phyloP scores from a whole-genome alignment of 2,797 vertebrate species.

The Gallinago stenura region DNA sequence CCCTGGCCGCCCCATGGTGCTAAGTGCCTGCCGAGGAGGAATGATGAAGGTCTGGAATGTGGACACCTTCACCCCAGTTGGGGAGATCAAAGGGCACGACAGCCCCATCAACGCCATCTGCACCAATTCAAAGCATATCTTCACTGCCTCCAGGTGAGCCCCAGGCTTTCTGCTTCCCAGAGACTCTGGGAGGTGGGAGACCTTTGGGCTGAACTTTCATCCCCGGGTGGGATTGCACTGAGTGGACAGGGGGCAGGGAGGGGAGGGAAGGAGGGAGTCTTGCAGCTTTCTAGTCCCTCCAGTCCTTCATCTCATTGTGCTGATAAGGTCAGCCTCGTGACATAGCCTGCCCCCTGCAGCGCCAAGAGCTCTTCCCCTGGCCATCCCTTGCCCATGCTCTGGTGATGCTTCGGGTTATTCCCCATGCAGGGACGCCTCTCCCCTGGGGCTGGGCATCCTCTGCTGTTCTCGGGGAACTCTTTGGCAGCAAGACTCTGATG shows the following conservation, averaged over 20 bases:
- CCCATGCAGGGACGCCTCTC: background rate
- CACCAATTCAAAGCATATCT: constrained; percentile 94
- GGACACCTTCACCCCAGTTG: constrained; percentile 93
- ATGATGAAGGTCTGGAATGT: constrained; percentile 97
- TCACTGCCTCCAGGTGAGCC: constrained; percentile 95
- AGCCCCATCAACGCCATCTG: constrained; percentile 98
- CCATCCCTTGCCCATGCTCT: background rate
- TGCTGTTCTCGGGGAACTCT: constrained; percentile 37
- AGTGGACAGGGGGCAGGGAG: background rate
- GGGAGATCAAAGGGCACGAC: constrained; percentile 95
- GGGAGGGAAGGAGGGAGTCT: background rate
- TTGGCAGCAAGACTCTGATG: constrained; percentile 68
- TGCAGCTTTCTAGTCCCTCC: background rate
- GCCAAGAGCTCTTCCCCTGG: background rate
- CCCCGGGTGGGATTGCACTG: background rate
- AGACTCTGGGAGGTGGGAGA: background rate
- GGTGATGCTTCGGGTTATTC: background rate
- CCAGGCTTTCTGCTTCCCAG: fast-evolving
- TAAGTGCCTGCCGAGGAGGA: constrained; percentile 93
- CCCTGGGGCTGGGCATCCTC: background rate
- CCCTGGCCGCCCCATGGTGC: constrained; percentile 91
- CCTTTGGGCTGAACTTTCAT: background rate
- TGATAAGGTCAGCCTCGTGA: background rate
- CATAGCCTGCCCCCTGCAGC: background rate
- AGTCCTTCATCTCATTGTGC: background rate